Evolutionary conservation across 2,888 invertebrate genomes (phyloP).

Genomic region (Drosophila dives): DNA sequence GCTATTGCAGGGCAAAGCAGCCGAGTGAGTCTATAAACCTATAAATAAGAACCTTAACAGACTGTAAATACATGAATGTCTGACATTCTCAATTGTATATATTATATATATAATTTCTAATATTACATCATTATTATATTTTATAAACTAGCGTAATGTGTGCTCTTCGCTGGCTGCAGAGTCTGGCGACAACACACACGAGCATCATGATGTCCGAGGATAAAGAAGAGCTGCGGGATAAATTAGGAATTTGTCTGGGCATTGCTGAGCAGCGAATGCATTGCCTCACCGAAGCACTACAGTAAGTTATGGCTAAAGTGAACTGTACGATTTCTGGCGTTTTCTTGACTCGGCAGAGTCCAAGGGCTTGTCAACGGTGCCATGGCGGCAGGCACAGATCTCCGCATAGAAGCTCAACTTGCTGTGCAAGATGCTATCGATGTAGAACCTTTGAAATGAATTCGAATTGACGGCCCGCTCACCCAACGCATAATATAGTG

Average conservation of each 20-base stretch:
- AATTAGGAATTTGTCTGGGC: slow-evolving; percentile 83
- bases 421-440: slow-evolving; percentile 74
- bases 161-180: slow-evolving; percentile 82
- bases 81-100: not conserved
- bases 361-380: slow-evolving; percentile 52
- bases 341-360: slow-evolving; percentile 1
- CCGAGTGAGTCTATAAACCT: slow-evolving; percentile 86
- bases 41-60: not conserved
- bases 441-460: slow-evolving; percentile 75
- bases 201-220: slow-evolving; percentile 84
- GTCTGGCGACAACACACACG: slow-evolving; percentile 82
- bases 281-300: slow-evolving; percentile 82
- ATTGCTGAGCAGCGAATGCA: slow-evolving; percentile 83
- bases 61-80: not conserved
- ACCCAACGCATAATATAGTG: slow-evolving; percentile 71
- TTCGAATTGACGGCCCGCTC: slow-evolving; percentile 43
- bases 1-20: slow-evolving; percentile 88
- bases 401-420: slow-evolving; percentile 76
- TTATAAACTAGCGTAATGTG: slow-evolving; percentile 74
- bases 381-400: slow-evolving; percentile 69
- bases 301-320: slow-evolving; percentile 66
- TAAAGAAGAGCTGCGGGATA: slow-evolving; percentile 79
- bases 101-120: not conserved
- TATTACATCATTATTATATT: slow-evolving; percentile 13
- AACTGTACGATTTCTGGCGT: not conserved